Evolutionary conservation across 2,888 invertebrate species (phyloP), one percentile per base, ranked within the genome.

Genomic region (Ormyrus rosae): DNA sequence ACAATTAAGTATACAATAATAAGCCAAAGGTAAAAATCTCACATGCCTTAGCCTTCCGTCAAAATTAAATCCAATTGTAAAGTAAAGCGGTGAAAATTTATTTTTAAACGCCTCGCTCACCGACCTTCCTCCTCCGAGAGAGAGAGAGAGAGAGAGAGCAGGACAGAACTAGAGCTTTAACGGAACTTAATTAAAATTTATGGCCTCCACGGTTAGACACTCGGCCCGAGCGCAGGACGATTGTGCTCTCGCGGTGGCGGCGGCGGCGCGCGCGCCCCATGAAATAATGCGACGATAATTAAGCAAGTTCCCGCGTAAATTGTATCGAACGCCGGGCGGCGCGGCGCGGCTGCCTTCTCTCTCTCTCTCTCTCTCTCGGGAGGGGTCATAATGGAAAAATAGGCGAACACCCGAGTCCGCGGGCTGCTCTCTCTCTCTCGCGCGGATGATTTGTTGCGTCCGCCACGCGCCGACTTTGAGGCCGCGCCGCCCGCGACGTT

Each of bases 161-260:
- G 55, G 46, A n/a, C n/a, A 6, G 6, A 8, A 50, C 7, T 11
- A 63, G 5, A 53, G 45, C 61, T 53, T 68, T 46, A 60, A n/a
- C 68, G 75, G 61, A 78, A 71, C 45, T 71, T 78, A 78, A 78
- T 78, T 78, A 78, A 78, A 78, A 78, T 78, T 71, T 71, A 78
- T 78, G 71, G 65, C 0, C 53, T 46, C 19, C 65, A 65, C 78
- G 70, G 68, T 58, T 55, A 65, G 77, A 50, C 58, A 58, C 34
- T 19, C 45, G 6, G 56, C 73, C 50, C 34, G 48, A 34, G 2
- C 19, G 5, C 19, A 48, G 48, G 19, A 50, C 46, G 60, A 13
- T 19, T 19, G 19, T 19, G 19, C 13, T n/a, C 63, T 8, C 72
- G 46, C 55, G 53, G 64, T 34, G 11, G 19, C 34, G 11, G 7